Base-by-base conservation (phyloP, 2,888 invertebrate species). In the Spicauda simplicius region DNA sequence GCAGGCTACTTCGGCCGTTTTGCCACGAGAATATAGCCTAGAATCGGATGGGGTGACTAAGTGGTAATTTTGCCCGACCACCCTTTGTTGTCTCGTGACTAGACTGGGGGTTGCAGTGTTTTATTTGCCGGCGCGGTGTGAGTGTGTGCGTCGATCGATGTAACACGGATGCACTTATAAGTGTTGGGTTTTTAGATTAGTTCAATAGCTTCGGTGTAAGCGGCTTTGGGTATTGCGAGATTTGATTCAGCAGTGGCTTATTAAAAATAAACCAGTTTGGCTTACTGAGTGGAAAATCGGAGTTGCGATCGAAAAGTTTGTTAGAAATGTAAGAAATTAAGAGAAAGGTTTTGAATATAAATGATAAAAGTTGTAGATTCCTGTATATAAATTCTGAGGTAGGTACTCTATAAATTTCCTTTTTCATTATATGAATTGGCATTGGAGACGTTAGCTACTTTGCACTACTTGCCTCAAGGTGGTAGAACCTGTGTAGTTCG, bases 11-110 rank as follows among this genome's bases (percentile, higher is more conserved):
- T 69, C 30, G 52, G 74, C 75, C 73, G 73, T 85, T 76, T 33
- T 0, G 0, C 0, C 0, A 45, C 0, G 1, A 0, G n/a, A 0
- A 71, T 83, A 86, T 53, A 68, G 75, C 57, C 68, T n/a, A 73
- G 69, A 76, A 79, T 84, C 8, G 70, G 61, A 63, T 74, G 68
- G 63, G 25, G 48, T 5, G 8, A 18, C 45, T 55, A 48, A 52
- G 70, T 65, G 69, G 71, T 80, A 82, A 79, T 76, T 80, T 87
- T 78, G 88, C 72, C 70, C 72, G 77, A 72, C 77, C 81, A 84
- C 84, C 85, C 91, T 91, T 91, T 91, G 91, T 91, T 91, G 91
- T 91, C 91, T 91, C 85, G 84, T 75, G 85, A 83, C 87, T 86
- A 88, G 90, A 88, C 90, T n/a, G 82, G 82, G 76, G 84, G 86